A percentile compares a stretch with the other conserved stretches of the same genome.
These are phyloP conservation scores for Drosophila dives DNA, from an alignment of 2,888 invertebrate species.

Conservation along the genomic window DNA sequence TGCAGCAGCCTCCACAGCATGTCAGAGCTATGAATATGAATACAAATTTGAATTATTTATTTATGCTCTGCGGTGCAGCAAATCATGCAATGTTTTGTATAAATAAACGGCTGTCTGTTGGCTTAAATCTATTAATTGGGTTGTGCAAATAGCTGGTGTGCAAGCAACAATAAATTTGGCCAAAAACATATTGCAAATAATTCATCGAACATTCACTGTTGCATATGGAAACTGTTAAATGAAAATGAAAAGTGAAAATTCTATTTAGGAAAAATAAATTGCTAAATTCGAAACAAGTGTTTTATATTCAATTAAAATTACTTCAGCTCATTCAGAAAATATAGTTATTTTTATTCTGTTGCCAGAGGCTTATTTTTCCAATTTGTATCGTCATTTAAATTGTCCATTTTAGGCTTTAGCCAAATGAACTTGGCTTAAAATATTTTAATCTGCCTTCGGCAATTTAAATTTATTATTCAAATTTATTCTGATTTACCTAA, in stretches of 20 bases:
- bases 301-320: background rate
- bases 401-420: background rate
- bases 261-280: background rate
- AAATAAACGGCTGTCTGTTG: conserved; percentile 61
- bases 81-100: conserved; percentile 32
- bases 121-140: conserved; percentile 57
- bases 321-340: too few species aligned
- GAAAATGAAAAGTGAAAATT: conserved; percentile 12
- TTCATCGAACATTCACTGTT: conserved; percentile 21
- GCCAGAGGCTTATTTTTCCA: background rate
- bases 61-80: conserved; percentile 29
- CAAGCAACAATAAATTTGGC: conserved; percentile 15
- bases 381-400: background rate
- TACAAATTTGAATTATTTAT: conserved; percentile 62
- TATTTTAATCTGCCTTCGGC: conserved; percentile 16
- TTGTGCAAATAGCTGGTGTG: conserved; percentile 51
- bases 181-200: conserved; percentile 28
- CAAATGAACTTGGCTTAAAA: background rate
- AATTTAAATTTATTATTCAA: conserved; percentile 27
- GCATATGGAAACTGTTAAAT: background rate
- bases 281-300: background rate
- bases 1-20: conserved; percentile 26
- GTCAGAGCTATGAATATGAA: conserved; percentile 22
- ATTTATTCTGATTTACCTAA: conserved; percentile 3
- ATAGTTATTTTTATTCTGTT: too few species aligned